phyloP scores from a whole-genome alignment of 2,888 invertebrate genomes.

The Ochropleura plecta region DNA sequence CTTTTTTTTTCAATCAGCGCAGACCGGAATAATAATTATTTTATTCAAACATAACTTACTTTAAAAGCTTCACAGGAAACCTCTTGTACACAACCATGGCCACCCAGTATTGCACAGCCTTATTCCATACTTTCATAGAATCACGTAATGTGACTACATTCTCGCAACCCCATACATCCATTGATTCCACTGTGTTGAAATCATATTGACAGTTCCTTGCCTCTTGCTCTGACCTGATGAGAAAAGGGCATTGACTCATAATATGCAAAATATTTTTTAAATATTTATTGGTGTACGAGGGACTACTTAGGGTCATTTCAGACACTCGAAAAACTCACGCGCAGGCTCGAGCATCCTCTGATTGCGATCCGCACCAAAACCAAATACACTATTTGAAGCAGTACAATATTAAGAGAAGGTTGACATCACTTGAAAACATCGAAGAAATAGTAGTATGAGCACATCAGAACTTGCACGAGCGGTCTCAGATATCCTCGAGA shows the following conservation, averaged over 20 bases:
- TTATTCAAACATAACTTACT: slow-evolving; percentile 77
- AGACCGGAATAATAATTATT: background rate
- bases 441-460: no score
- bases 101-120: slow-evolving; percentile 98
- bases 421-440: no score
- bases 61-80: slow-evolving; percentile 91
- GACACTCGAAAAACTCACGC: no score
- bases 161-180: slow-evolving; percentile 96
- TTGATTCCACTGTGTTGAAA: slow-evolving; percentile 96
- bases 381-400: no score
- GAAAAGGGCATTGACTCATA: background rate
- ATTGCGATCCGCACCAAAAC: no score
- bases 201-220: slow-evolving; percentile 91
- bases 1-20: background rate
- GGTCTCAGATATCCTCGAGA: no score
- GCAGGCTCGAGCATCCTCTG: no score
- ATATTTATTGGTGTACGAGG: no score
- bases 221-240: slow-evolving; percentile 82
- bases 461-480: no score
- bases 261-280: background rate
- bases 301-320: no score
- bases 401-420: no score
- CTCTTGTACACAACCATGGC: slow-evolving; percentile 97
- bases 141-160: slow-evolving; percentile 95
- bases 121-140: slow-evolving; percentile 98